phyloP scores from a whole-genome alignment of 1,140 invertebrate genomes.

The Trichoplusia ni region DNA sequence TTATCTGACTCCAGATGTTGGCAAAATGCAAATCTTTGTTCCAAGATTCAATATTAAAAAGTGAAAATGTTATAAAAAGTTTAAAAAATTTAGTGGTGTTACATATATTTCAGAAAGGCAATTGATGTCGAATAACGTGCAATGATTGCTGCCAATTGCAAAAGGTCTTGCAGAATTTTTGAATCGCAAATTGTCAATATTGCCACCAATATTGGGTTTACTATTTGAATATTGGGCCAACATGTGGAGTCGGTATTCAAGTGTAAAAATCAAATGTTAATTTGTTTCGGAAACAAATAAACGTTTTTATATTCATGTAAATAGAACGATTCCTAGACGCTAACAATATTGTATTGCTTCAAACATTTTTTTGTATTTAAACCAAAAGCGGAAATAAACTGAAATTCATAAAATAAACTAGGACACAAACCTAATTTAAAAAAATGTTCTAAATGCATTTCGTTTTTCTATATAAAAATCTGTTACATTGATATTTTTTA shows the following conservation, averaged over 20 bases:
- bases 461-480: neutral
- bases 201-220: too few species aligned
- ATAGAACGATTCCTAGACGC: too few species aligned
- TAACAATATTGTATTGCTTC: neutral
- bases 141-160: neutral
- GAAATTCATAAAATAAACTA: neutral
- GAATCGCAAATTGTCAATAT: too few species aligned
- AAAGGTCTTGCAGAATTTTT: too few species aligned
- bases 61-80: too few species aligned
- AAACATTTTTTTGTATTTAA: neutral
- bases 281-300: neutral
- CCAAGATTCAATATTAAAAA: too few species aligned
- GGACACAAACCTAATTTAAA: neutral
- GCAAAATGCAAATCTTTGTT: too few species aligned
- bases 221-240: neutral
- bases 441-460: conserved; percentile 4
- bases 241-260: too few species aligned
- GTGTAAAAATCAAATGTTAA: too few species aligned
- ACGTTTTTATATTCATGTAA: neutral
- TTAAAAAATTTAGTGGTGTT: too few species aligned
- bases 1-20: too few species aligned
- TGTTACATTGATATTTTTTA: neutral
- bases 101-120: too few species aligned
- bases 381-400: neutral
- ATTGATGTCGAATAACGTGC: conserved; percentile 2